phyloP scores from a whole-genome alignment of 1,140 invertebrate species.

The Meteorus sp. region DNA sequence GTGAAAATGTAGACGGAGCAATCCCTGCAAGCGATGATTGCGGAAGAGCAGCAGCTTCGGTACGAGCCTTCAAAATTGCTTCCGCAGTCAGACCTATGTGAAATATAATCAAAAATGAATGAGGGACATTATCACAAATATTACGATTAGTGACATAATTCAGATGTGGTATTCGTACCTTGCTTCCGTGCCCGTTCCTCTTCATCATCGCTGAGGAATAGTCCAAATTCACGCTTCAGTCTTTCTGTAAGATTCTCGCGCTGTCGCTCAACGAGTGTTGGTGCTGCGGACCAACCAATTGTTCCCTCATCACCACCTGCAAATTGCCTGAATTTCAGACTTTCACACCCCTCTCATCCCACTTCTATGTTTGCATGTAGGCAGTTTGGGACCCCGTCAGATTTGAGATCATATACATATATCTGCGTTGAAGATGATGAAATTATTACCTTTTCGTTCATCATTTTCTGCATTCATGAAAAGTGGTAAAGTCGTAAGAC shows the following conservation, averaged over 20 bases:
- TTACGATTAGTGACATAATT: constrained; percentile 13
- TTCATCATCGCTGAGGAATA: constrained; percentile 71
- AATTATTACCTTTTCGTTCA: constrained; percentile 53
- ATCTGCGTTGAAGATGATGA: background rate
- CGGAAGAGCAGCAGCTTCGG: constrained; percentile 36
- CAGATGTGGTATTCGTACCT: constrained; percentile 38
- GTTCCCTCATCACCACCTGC: constrained; percentile 50
- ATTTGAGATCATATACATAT: background rate
- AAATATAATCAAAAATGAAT: constrained; percentile 5
- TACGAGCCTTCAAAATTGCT: constrained; percentile 47
- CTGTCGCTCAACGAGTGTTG: constrained; percentile 72
- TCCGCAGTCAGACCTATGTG: constrained; percentile 49
- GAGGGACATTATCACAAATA: background rate
- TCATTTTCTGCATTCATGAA: constrained; percentile 48
- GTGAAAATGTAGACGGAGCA: constrained; percentile 30
- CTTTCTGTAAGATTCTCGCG: constrained; percentile 76
- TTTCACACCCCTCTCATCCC: constrained; percentile 27
- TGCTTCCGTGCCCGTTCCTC: constrained; percentile 61
- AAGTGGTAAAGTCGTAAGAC: constrained; percentile 48
- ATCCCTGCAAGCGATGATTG: constrained; percentile 20
- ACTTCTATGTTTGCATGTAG: background rate
- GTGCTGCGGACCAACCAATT: constrained; percentile 62
- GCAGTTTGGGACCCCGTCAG: no score
- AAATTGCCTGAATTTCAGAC: constrained; percentile 24
- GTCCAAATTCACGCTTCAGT: constrained; percentile 74